Evolutionary conservation across 2,113 vertebrate genomes (phyloP), one percentile per base, ranked within the genome.

Genomic region (Machaerirhynchus nigripectus): DNA sequence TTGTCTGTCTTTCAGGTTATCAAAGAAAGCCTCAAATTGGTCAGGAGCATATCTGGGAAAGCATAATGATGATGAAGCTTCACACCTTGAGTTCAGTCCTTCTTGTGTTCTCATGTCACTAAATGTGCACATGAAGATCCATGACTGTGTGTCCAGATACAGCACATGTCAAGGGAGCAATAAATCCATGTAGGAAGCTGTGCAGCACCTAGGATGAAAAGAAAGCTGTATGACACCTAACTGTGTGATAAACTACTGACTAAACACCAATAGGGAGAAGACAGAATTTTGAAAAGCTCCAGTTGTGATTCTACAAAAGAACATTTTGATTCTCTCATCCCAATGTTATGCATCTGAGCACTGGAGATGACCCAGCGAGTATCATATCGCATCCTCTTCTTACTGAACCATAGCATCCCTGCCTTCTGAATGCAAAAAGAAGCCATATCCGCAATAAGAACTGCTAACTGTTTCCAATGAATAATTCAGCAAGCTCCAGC

Each of bases 401-500:
- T 26, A 63, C 33, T 74, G 67, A 91, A 33, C 35, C 16, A 22
- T n/a, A 70, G 46, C 40, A 59, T 77, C 55, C 70, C 75, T 79
- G 53, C 46, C 37, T 91, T 73, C 49, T 59, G 71, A 85, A 82
- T 61, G 75, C 50, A 74, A 46, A 87, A 90, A 83, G 35, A 33
- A 91, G 55, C 63, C 59, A 44, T 10, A 67, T 74, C 52, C 63
- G n/a, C 90, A 63, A 11, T 53, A 68, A 90, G 59, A 85, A 63
- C 39, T 63, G 44, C 57, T 96, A 87, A 88, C 50, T 44, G 24
- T 61, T 96, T 69, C 24, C 47, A 86, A 83, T 96, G 79, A 96
- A 96, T 96, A 95, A 96, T 96, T 96, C 85, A 97, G 44, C 39
- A 67, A 70, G 50, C 42, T 90, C 39, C 33, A 93, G 69, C 77